phyloP scores from a whole-genome alignment of 1,140 invertebrate species.

The Temnothorax longispinosus region DNA sequence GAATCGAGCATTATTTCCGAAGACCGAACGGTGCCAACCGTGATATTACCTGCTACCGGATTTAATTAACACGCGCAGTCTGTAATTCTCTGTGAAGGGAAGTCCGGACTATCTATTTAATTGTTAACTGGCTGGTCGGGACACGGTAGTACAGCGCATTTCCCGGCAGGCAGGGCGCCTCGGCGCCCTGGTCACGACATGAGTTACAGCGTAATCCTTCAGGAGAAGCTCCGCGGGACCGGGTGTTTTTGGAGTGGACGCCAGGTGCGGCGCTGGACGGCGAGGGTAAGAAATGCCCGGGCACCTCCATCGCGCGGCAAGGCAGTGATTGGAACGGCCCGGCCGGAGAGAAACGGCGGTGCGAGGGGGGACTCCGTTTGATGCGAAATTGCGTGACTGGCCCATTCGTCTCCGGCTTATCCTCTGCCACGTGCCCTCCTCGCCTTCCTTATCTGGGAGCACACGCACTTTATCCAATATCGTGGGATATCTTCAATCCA shows the following conservation, averaged over 20 bases:
- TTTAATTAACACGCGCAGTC: conserved; percentile 44
- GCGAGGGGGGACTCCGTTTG: conserved; percentile 47
- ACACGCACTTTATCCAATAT: conserved; percentile 74
- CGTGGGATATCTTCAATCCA: conserved; percentile 67
- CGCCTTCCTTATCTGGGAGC: conserved; percentile 69
- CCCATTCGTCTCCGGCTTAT: conserved; percentile 75
- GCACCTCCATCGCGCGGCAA: conserved; percentile 21
- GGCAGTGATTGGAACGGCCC: not conserved
- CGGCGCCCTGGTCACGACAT: conserved; percentile 29
- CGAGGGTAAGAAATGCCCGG: conserved; percentile 67
- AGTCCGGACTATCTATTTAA: conserved; percentile 54
- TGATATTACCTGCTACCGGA: conserved; percentile 21
- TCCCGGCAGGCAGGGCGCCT: conserved; percentile 22
- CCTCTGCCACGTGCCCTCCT: conserved; percentile 64
- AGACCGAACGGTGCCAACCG: not conserved
- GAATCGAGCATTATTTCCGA: not conserved
- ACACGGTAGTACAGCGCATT: conserved; percentile 45
- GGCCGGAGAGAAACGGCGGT: not conserved
- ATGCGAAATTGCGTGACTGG: conserved; percentile 74
- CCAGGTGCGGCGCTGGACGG: conserved; percentile 63
- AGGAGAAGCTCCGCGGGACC: conserved; percentile 36
- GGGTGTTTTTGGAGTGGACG: conserved; percentile 64
- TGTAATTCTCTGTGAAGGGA: conserved; percentile 14
- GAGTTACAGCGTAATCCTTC: conserved; percentile 69
- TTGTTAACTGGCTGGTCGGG: conserved; percentile 41